A percentile compares a stretch with the other conserved stretches of the same genome.
Evolutionary conservation across 2,888 invertebrate species (phyloP).

Genomic region (Meloe dianella): DNA sequence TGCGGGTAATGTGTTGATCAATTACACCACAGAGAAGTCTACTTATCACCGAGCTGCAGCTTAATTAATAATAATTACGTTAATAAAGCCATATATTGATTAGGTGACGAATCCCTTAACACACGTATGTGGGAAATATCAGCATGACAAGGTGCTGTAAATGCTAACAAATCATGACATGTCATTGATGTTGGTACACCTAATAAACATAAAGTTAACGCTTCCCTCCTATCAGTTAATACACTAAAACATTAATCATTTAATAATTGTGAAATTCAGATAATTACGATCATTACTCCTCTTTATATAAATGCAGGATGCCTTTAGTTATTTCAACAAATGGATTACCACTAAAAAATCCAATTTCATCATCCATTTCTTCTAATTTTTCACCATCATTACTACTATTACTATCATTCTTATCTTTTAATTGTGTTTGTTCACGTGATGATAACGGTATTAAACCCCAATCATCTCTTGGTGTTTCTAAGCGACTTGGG

Average conservation of each 20-base stretch:
- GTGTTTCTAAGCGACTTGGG: conserved; percentile 68
- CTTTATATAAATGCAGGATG: conserved; percentile 95
- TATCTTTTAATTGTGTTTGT: conserved; percentile 47
- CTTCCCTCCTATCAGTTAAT: conserved; percentile 63
- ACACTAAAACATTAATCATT: conserved; percentile 47
- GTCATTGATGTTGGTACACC: conserved; percentile 90
- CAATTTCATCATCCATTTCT: conserved; percentile 64
- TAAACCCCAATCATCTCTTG: conserved; percentile 62
- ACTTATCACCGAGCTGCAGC: no score
- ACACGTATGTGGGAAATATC: conserved; percentile 91
- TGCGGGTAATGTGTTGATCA: no score
- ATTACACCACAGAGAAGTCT: no score
- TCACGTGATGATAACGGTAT: conserved; percentile 70
- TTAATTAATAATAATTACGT: conserved; percentile 67
- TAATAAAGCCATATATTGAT: conserved; percentile 96
- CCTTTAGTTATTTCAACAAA: conserved; percentile 96
- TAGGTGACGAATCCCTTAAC: conserved; percentile 87
- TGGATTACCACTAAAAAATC: conserved; percentile 96
- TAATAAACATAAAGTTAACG: conserved; percentile 85
- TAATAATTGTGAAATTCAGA: conserved; percentile 59
- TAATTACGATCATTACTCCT: conserved; percentile 73
- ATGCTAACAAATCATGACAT: conserved; percentile 91
- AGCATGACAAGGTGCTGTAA: conserved; percentile 91
- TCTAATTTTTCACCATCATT: conserved; percentile 41
- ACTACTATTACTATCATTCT: no score